Evolutionary conservation across 2,113 vertebrate genomes (phyloP).

Genomic region (Ramphastos sulfuratus): DNA sequence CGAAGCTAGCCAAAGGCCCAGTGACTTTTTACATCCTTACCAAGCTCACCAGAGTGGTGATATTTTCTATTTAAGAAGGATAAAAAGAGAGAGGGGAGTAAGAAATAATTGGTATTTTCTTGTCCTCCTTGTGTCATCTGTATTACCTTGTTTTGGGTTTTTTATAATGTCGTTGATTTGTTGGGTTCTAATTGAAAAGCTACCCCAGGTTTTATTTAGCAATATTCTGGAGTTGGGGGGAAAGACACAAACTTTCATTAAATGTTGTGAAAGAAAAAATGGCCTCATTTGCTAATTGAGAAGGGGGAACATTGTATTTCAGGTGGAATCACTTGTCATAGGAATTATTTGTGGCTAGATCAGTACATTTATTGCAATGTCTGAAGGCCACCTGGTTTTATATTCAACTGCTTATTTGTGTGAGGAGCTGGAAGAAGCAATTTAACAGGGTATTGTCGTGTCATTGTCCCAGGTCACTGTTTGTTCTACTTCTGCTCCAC

Average conservation of each 20-base stretch:
- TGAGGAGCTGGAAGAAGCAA: background rate
- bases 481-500: conserved; percentile 20
- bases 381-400: conserved; percentile 30
- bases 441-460: background rate
- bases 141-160: conserved; percentile 69
- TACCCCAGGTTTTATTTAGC: conserved; percentile 79
- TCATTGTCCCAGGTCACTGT: conserved; percentile 7
- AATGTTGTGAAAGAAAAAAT: conserved; percentile 73
- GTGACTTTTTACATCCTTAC: conserved; percentile 61
- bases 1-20: conserved; percentile 77
- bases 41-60: conserved; percentile 63
- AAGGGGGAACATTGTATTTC: conserved; percentile 62
- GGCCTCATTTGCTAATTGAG: conserved; percentile 75
- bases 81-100: background rate
- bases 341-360: conserved; percentile 57
- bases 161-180: conserved; percentile 73
- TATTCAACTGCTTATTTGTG: background rate
- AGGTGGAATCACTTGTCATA: conserved; percentile 40
- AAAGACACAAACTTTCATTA: conserved; percentile 74
- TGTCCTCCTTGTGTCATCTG: conserved; percentile 76
- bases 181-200: conserved; percentile 75
- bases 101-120: conserved; percentile 60
- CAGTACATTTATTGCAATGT: conserved; percentile 39
- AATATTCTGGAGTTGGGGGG: conserved; percentile 58
- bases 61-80: conserved; percentile 62